Percentiles rank a stretch among this genome's conserved stretches.
phyloP scores from a whole-genome alignment of 2,888 invertebrate species.

The Rhimphoctona megacephalus region DNA sequence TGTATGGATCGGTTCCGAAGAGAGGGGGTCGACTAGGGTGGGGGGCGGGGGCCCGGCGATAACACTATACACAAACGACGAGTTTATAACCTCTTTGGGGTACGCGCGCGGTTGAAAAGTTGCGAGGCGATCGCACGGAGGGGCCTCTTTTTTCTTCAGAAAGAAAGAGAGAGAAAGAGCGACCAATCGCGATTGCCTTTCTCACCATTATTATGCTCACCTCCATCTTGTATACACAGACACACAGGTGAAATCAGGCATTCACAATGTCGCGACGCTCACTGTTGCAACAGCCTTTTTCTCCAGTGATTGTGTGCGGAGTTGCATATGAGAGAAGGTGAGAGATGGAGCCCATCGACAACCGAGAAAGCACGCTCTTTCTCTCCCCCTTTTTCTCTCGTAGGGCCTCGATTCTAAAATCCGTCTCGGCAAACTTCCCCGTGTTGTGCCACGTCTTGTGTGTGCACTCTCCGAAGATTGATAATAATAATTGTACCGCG shows the following conservation, averaged over 20 bases:
- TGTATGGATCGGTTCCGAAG: slow-evolving; percentile 1
- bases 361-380: slow-evolving; percentile 11
- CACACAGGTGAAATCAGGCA: slow-evolving; percentile 51
- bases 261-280: slow-evolving; percentile 8
- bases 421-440: slow-evolving; percentile 22
- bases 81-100: slow-evolving; percentile 49
- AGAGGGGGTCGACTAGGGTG: neutral
- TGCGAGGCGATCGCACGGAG: neutral
- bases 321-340: slow-evolving; percentile 20
- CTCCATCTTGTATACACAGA: slow-evolving; percentile 4
- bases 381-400: slow-evolving; percentile 27
- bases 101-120: slow-evolving; percentile 27
- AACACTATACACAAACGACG: slow-evolving; percentile 40
- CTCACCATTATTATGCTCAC: slow-evolving; percentile 20
- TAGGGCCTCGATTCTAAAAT: slow-evolving; percentile 42
- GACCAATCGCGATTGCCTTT: slow-evolving; percentile 14
- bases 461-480: neutral
- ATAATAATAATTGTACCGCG: slow-evolving; percentile 31
- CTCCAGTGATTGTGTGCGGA: neutral
- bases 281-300: slow-evolving; percentile 18
- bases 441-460: neutral
- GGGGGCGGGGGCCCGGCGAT: slow-evolving; percentile 36
- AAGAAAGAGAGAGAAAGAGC: neutral
- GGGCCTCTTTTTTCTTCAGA: neutral
- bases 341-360: slow-evolving; percentile 29